phyloP scores from a whole-genome alignment of 2,888 invertebrate species.

The Rhagium mordax region DNA sequence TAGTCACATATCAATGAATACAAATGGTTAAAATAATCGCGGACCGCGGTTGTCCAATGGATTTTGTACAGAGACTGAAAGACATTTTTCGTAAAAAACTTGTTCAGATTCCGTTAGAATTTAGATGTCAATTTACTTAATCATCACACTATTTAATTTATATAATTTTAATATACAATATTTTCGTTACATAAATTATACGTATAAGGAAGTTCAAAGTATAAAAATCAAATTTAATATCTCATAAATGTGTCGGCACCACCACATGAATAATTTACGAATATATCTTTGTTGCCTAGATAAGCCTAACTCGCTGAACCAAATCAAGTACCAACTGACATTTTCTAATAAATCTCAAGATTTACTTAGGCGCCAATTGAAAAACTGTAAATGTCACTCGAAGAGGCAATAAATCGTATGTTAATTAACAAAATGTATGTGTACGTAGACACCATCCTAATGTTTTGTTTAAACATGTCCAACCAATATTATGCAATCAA shows the following conservation, averaged over 20 bases:
- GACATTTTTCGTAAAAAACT: no score
- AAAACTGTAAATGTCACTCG: background rate
- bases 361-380: background rate
- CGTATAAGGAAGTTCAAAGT: no score
- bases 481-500: background rate
- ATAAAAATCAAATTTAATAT: background rate
- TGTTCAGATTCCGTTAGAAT: no score
- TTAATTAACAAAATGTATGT: background rate
- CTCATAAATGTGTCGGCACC: background rate
- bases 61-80: no score
- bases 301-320: background rate
- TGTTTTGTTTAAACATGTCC: background rate
- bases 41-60: no score
- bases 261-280: background rate
- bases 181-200: no score
- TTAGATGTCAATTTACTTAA: no score
- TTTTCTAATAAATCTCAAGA: background rate
- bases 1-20: background rate
- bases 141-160: no score
- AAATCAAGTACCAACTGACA: background rate
- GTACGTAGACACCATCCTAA: background rate
- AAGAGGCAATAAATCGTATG: background rate
- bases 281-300: background rate
- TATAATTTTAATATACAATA: no score
- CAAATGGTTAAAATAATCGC: no score